These are phyloP conservation scores for Tipula lateralis DNA, from an alignment of 2,888 invertebrate genomes.

Conservation along the genomic window DNA sequence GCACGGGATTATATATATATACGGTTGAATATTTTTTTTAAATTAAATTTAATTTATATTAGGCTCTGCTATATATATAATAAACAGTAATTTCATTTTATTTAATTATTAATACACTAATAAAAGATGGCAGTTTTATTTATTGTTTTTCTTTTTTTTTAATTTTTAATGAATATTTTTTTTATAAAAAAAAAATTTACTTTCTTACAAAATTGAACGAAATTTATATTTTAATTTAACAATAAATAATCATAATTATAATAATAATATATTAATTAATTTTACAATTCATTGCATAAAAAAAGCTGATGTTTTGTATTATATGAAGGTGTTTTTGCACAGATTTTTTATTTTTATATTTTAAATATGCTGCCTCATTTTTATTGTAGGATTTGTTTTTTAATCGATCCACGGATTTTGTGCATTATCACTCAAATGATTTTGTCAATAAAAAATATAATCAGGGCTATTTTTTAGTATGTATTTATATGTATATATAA, in stretches of 20 bases:
- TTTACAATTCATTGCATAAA: neutral
- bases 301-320: neutral
- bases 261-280: neutral
- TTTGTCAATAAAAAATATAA: neutral
- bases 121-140: constrained; percentile 15
- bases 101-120: constrained; percentile 8
- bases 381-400: neutral
- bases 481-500: neutral
- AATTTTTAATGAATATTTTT: neutral
- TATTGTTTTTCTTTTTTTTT: neutral
- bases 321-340: neutral
- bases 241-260: constrained; percentile 19
- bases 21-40: neutral
- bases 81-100: neutral
- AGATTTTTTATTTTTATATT: neutral
- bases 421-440: neutral
- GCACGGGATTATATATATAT: neutral
- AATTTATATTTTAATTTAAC: neutral
- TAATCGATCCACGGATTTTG: neutral
- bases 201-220: neutral
- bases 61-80: neutral
- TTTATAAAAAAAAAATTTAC: neutral
- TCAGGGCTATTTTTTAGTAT: neutral
- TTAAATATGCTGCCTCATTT: neutral
- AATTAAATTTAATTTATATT: constrained; percentile 3